Evolutionary conservation across 2,888 invertebrate species (phyloP).

Genomic region (Lepidochrysops patricia): DNA sequence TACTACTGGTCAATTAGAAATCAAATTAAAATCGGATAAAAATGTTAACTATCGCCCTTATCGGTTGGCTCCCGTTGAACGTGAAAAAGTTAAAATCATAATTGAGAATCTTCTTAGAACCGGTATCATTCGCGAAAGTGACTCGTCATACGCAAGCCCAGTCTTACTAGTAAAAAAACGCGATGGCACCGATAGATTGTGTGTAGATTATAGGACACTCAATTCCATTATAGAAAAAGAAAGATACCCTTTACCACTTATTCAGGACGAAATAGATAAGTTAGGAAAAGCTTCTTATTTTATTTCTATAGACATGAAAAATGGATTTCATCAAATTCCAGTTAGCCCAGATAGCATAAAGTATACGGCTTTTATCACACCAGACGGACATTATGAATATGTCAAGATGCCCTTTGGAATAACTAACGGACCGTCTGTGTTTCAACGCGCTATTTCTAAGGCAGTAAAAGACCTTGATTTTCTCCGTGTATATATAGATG

Average conservation of each 20-base stretch:
- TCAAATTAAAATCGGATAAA: conserved; percentile 16
- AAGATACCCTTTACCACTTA: conserved; percentile 25
- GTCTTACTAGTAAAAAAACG: conserved; percentile 25
- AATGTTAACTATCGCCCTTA: conserved; percentile 23
- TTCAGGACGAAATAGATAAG: conserved; percentile 25
- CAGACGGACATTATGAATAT: conserved; percentile 9
- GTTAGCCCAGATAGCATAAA: conserved; percentile 18
- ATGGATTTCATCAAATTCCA: conserved; percentile 23
- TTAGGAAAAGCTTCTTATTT: conserved; percentile 22
- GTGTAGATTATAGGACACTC: conserved; percentile 24
- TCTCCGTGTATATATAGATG: conserved; percentile 24
- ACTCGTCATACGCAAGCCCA: conserved; percentile 25
- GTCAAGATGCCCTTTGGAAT: conserved; percentile 26
- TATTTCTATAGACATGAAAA: conserved; percentile 23
- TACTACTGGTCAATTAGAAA: conserved; percentile 19
- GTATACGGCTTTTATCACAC: conserved; percentile 23
- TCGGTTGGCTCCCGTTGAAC: conserved; percentile 23
- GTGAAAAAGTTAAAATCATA: conserved; percentile 22
- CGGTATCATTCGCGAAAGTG: conserved; percentile 23
- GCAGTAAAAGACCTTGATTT: conserved; percentile 22
- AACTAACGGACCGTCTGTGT: conserved; percentile 24
- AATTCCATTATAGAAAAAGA: conserved; percentile 23
- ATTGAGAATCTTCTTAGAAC: conserved; percentile 21
- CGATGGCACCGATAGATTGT: conserved; percentile 23
- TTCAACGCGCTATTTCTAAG: conserved; percentile 23